Evolutionary conservation across 2,113 vertebrate species (phyloP), one percentile per base, ranked within the genome.

Genomic region (Ophthalmolycus amberensis): DNA sequence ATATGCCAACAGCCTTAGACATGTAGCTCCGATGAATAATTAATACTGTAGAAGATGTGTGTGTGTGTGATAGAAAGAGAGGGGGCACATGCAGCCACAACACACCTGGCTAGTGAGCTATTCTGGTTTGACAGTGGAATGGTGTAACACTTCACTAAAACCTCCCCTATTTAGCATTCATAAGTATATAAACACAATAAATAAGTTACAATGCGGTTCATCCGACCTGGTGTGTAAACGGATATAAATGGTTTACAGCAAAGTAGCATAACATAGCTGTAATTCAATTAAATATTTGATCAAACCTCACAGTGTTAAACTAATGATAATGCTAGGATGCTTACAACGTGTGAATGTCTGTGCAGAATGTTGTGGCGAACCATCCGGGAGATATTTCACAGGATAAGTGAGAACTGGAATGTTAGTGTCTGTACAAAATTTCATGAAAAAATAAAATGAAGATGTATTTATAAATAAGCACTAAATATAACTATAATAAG

Each of bases 1-100:
- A 70, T 68, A 85, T 77, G 81, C 82, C 77, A 63, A 58, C 69
- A 22, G 89, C 82, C 67, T 68, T 64, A 87, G 77, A 86, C 73
- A 77, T 80, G 82, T 62, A 84, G 58, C 74, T 69, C 34, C 0
- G 11, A 86, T 88, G 46, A 91, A 89, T 94, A 93, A 91, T 93
- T 92, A 82, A 92, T 34, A 83, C n/a, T 66, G 59, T 16, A 75
- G 59, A 65, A 46, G 74, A 75, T 38, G 69, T 63, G 32, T 52
- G 50, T 52, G 18, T 50, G 16, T 48, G 44, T 5, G 14, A 48
- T 5, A n/a, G 29, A 6, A 27, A 63, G 70, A 81, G 38, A 40
- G 38, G 9, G 38, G 27, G 58, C 54, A 79, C 64, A 46, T 76
- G 46, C 66, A 81, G 71, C 84, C 71, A 71, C 65, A 88, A 79